Conservation (phyloP, 2,888 invertebrate genomes). For the Anagyrus pseudococci region DNA sequence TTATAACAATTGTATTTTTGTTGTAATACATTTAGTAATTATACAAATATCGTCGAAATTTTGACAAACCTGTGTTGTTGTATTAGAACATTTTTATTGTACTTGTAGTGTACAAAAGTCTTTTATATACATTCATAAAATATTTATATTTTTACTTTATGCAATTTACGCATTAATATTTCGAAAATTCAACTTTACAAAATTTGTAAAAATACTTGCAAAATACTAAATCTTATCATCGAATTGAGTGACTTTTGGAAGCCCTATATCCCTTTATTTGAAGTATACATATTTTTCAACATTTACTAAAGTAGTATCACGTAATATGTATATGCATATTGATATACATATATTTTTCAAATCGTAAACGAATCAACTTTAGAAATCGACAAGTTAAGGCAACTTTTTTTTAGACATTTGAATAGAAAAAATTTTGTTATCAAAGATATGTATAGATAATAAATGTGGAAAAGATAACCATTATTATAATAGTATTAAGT, state of each 20-base stretch:
- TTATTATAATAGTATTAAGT: constrained; percentile 6
- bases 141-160: constrained; percentile 23
- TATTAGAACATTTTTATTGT: constrained; percentile 18
- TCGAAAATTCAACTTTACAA: constrained; percentile 30
- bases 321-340: constrained; percentile 12
- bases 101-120: constrained; percentile 34
- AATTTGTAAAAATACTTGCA: constrained; percentile 34
- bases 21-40: background rate
- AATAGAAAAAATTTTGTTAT: constrained; percentile 1
- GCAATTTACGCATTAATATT: constrained; percentile 18
- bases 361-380: no score
- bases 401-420: no score
- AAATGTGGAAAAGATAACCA: constrained; percentile 1
- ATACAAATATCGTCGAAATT: background rate
- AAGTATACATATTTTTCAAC: constrained; percentile 13
- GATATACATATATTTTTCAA: constrained; percentile 10
- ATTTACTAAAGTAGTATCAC: constrained; percentile 19
- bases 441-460: constrained; percentile 1
- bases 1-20: constrained; percentile 19
- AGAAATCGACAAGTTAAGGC: no score
- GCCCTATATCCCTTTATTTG: constrained; percentile 24
- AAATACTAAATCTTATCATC: constrained; percentile 28
- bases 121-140: constrained; percentile 31
- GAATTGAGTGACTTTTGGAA: constrained; percentile 31
- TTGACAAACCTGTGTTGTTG: background rate